A percentile compares a stretch with the other conserved stretches of the same genome.
Evolutionary conservation across 2,797 vertebrate species (phyloP).

Genomic region (Sebastiscus tertius): DNA sequence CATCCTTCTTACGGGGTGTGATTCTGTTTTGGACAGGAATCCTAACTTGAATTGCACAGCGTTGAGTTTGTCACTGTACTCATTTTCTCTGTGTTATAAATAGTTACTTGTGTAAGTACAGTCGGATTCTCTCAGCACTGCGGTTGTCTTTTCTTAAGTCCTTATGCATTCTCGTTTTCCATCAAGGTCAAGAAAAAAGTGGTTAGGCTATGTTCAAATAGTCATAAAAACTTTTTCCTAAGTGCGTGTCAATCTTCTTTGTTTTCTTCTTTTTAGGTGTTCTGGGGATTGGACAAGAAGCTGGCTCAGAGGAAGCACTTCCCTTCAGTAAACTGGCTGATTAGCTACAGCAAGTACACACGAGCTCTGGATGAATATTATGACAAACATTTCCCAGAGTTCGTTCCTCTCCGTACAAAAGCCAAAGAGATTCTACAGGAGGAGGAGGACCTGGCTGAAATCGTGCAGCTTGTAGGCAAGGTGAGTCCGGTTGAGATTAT

Average conservation of each 20-base stretch:
- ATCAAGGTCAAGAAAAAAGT: no score
- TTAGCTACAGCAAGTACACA: conserved; percentile 99
- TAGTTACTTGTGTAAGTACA: no score
- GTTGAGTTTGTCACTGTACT: no score
- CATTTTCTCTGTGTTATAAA: no score
- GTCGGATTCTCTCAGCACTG: no score
- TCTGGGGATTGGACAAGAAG: conserved; percentile 99
- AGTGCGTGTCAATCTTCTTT: neutral
- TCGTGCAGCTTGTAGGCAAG: conserved; percentile 98
- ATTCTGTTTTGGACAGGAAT: no score
- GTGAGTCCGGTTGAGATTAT: conserved; percentile 70
- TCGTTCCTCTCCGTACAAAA: conserved; percentile 96
- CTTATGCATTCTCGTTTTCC: no score
- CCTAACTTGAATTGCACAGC: no score
- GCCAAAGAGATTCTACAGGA: conserved; percentile 98
- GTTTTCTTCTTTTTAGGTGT: conserved; percentile 81
- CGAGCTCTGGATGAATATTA: conserved; percentile 97
- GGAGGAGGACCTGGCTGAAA: conserved; percentile 97
- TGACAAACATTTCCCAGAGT: conserved; percentile 96
- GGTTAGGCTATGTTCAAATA: no score
- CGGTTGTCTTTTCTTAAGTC: no score
- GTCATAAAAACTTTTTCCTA: no score
- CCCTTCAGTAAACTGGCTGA: conserved; percentile 98
- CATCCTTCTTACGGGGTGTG: no score
- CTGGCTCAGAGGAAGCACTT: conserved; percentile 98